Evolutionary conservation across 2,797 vertebrate species (phyloP), one percentile per base, ranked within the genome.

Genomic region (Parambassis ranga): DNA sequence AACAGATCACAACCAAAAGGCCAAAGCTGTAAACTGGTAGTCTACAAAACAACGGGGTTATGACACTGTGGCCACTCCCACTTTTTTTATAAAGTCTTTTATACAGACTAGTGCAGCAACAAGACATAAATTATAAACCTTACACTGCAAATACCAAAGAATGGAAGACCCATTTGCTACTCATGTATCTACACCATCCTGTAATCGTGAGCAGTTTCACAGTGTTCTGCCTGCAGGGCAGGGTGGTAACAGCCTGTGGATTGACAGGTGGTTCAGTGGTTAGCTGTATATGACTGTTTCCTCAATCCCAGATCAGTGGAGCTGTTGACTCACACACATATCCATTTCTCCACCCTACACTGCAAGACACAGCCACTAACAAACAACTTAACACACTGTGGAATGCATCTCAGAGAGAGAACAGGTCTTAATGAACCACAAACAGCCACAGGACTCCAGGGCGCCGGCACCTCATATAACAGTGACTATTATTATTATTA

Each of bases 341-440:
- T 70, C 35, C 56, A 41, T 71, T 70, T 74, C 78, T 72, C 57
- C 63, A 36, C 55, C 62, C 64, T 62, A 41, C n/a, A 6, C 28
- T 68, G 58, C 75, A 77, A 39, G 9, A 58, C 46, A 30, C 67
- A 63, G 43, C 67, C 58, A 24, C 59, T 56, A 66, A 82, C 75
- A 82, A 73, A 86, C 79, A 81, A 73, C 33, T 79, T 79, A 55
- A 72, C 71, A 47, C 47, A 0, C 65, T 10, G 49, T 66, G 81
- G 84, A 86, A 88, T 89, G 82, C 64, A 41, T 67, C 70, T 71
- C 43, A 42, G 53, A 38, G 42, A 32, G 15, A 39, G 43, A 79
- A 67, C 75, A 50, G 63, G 75, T 82, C 74, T 56, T 87, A 79
- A 87, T 88, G 77, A 90, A 70, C 63, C 73, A 65, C 68, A 72